Percentiles rank a stretch among this genome's conserved stretches.
Conservation (phyloP, 2,797 vertebrate species). For the Amazona ochrocephala region DNA sequence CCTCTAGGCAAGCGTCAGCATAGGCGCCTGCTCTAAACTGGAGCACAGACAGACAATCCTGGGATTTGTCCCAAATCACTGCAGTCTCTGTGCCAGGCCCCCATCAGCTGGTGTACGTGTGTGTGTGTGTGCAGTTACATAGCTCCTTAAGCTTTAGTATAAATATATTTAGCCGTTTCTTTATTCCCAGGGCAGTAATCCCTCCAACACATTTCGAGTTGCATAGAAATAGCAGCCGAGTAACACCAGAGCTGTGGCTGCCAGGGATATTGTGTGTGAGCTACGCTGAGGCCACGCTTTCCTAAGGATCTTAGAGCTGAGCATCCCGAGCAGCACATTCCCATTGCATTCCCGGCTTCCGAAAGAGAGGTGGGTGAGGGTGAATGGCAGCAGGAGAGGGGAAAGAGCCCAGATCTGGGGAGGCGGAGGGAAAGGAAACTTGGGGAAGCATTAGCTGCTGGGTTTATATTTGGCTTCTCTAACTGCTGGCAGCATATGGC, state of each 20-base stretch:
- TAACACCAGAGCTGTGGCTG: conserved; percentile 12
- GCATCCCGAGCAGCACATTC: background rate
- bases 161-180: conserved; percentile 49
- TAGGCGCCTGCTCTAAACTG: conserved; percentile 28
- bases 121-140: background rate
- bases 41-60: conserved; percentile 58
- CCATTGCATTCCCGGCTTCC: background rate
- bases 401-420: background rate
- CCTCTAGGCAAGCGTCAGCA: conserved; percentile 60
- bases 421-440: background rate
- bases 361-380: conserved; percentile 30
- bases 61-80: conserved; percentile 68
- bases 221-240: conserved; percentile 16
- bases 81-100: conserved; percentile 50
- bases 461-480: background rate
- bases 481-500: background rate
- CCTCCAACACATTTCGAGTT: background rate
- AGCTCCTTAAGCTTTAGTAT: conserved; percentile 39
- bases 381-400: background rate
- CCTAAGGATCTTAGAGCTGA: background rate
- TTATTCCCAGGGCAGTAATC: conserved; percentile 43
- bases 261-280: background rate
- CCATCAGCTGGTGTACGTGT: background rate
- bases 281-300: background rate
- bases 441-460: background rate